phyloP scores from a whole-genome alignment of 1,140 invertebrate species.

The Drosophila setifemur region DNA sequence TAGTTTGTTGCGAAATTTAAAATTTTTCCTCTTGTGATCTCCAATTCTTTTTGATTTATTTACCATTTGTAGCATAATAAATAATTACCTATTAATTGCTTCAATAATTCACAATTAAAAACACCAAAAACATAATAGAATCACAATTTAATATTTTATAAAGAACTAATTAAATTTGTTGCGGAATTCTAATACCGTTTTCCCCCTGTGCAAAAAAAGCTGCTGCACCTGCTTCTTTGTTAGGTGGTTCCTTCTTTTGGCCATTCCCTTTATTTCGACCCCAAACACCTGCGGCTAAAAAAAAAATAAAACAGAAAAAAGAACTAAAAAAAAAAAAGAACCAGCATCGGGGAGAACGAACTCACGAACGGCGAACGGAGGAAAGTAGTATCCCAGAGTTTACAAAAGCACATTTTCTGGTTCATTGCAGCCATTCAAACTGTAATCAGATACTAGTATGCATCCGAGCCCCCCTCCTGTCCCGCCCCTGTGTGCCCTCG shows the following conservation, averaged over 20 bases:
- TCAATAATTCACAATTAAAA: too few relatives aligned
- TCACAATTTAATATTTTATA: too few relatives aligned
- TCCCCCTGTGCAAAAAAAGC: not conserved
- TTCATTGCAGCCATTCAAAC: slow-evolving; percentile 76
- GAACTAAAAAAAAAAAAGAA: too few relatives aligned
- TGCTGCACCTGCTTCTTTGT: slow-evolving; percentile 23
- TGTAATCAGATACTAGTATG: slow-evolving; percentile 67
- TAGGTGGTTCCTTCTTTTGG: not conserved
- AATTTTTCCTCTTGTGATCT: too few relatives aligned
- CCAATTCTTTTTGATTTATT: too few relatives aligned
- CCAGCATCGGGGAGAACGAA: slow-evolving; percentile 17
- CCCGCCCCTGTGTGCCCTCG: not conserved
- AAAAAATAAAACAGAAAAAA: too few relatives aligned
- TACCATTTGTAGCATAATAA: too few relatives aligned
- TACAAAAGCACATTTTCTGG: slow-evolving; percentile 70
- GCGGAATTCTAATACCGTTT: not conserved
- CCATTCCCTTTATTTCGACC: slow-evolving; percentile 12
- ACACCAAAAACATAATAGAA: too few relatives aligned
- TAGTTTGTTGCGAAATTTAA: too few relatives aligned
- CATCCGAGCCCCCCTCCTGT: not conserved
- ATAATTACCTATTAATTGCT: too few relatives aligned
- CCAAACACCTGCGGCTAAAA: slow-evolving; percentile 22
- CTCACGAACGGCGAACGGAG: slow-evolving; percentile 3
- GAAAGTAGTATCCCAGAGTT: slow-evolving; percentile 44
- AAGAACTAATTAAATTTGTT: too few relatives aligned